Base-by-base conservation (phyloP, 53 echinoderm and acorn worm genomes). In the Holothuria scabra region DNA sequence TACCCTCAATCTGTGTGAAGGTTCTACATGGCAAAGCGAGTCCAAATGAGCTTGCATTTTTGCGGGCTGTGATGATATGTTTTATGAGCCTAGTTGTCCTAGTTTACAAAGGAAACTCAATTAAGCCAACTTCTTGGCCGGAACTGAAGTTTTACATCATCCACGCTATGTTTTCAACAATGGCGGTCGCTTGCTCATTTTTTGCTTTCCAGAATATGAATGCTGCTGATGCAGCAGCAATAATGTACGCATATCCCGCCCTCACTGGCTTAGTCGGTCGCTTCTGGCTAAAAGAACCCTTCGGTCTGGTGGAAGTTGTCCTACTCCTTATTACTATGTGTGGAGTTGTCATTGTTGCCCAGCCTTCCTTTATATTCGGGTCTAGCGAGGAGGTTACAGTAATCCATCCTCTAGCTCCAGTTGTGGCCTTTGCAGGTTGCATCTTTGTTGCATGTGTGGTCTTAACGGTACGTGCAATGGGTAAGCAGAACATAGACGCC, bases 291-390 rank as follows among this genome's bases (percentile, higher is more conserved):
- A 56, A 56, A 31, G 78, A 78, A 78, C 33, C 78, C 78, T 78
- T 78, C 29, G 59, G 56, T 18, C 49, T 78, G 3, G 13, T 78
- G 23, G 78, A 78, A 57, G 33, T 78, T 3, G 16, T 56, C 8
- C 1, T 58, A 5, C 29, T 78, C 10, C 2, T 30, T 8, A 19
- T 78, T 4, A 78, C 78, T 31, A 16, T 78, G 5, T 14, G 8
- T 28, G 78, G 78, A 11, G 78, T 78, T 19, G 14, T 78, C 18
- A 21, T 78, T 10, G 56, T 78, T 13, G 78, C 58, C 12, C 78
- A 58, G 58, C 78, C 78, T 16, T 30, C 78, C 25, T 78, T 78
- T 78, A 30, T 78, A 78, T 78, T 78, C 29, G 56, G 58, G 31
- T 11, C 30, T 21, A 57, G 8, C 21, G 28, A 26, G 12, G 31